These are phyloP conservation scores for Edolisoma coerulescens DNA, from an alignment of 2,113 vertebrate species.

Conservation along the genomic window DNA sequence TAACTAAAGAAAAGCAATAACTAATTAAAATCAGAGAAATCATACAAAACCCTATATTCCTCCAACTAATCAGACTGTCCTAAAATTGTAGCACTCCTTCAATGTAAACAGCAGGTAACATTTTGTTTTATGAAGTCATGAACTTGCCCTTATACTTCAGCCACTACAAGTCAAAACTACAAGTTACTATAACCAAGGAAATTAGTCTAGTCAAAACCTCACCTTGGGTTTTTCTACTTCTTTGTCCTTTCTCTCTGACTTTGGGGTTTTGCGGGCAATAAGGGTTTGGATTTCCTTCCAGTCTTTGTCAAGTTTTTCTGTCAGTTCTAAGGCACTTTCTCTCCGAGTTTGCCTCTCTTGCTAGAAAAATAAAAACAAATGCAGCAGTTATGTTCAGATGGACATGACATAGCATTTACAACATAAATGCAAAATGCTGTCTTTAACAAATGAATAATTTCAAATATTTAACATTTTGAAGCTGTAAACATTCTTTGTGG, in stretches of 20 bases:
- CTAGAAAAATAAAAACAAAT: conserved; percentile 57
- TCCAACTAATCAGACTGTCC: background rate
- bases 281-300: conserved; percentile 91
- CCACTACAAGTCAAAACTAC: background rate
- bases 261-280: conserved; percentile 77
- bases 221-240: conserved; percentile 83
- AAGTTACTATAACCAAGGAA: background rate
- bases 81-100: background rate
- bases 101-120: background rate
- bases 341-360: conserved; percentile 85
- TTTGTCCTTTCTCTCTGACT: conserved; percentile 61
- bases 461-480: background rate
- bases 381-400: background rate
- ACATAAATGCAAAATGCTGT: background rate
- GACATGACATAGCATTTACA: background rate
- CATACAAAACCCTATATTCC: background rate
- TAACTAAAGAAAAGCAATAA: background rate
- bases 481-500: background rate
- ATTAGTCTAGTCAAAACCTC: background rate
- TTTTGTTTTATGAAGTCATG: background rate
- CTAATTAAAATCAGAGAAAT: background rate
- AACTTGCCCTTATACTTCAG: background rate
- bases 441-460: background rate
- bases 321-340: conserved; percentile 88
- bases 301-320: conserved; percentile 92